Base-by-base conservation (phyloP, 1,140 invertebrate genomes). In the Lerema accius region DNA sequence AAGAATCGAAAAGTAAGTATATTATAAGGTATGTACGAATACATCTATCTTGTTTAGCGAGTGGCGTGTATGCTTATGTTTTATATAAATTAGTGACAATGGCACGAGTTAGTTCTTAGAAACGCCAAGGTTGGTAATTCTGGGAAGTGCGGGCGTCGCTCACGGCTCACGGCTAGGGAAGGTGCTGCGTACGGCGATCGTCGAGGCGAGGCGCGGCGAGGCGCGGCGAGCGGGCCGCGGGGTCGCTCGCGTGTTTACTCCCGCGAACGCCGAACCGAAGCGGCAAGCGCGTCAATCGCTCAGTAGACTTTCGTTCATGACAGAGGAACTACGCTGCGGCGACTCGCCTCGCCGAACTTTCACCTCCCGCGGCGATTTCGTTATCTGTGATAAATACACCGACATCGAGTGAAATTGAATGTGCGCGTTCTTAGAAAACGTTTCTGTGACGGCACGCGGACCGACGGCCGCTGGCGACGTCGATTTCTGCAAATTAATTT, bases 401-500 rank as follows among this genome's bases (percentile, higher is more conserved):
- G 71, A 72, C 72, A 76, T 75, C 73, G 67, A 86, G 87, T 87
- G 87, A 90, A 90, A 88, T 82, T 88, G 83, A 87, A 87, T 88
- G 84, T 87, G 78, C 71, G 69, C 72, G 74, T 85, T 84, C 82
- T 76, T 80, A 84, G 85, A 86, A 86, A 73, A 79, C 74, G 73
- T 82, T 78, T 85, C 84, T 83, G 80, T 74, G 56, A 75, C 79
- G 75, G 74, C 73, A 80, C 75, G 78, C 80, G 73, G 74, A 75
- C 78, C 63, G 65, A 67, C 78, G 55, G 66, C 72, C 74, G 77
- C 71, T 74, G 65, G 67, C 82, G 76, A 77, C 74, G 75, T 78
- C 74, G 74, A 76, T 86, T 88, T 83, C 85, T 84, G 84, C 85
- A 86, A 90, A 90, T 82, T 90, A 89, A 86, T 90, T 90, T 90